phyloP scores from a whole-genome alignment of 2,797 vertebrate genomes.

The Pelodytes ibericus region DNA sequence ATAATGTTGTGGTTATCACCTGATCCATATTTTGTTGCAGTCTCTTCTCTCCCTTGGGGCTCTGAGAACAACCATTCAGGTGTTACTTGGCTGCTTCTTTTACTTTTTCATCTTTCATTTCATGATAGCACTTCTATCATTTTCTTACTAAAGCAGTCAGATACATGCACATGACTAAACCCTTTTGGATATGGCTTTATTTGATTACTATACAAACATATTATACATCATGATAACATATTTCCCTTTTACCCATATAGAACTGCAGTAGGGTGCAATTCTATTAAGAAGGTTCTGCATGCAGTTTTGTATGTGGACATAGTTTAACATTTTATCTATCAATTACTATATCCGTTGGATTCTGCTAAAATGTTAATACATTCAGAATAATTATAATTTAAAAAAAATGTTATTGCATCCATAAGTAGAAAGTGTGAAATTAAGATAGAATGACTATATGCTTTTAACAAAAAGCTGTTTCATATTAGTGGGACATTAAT shows the following conservation, averaged over 20 bases:
- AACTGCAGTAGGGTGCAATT: constrained; percentile 7
- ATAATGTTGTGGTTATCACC: too few species aligned
- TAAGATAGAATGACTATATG: constrained; percentile 57
- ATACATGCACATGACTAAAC: too few species aligned
- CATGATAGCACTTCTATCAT: too few species aligned
- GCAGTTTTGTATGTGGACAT: constrained; percentile 23
- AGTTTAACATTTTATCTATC: constrained; percentile 49
- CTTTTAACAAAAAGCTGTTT: constrained; percentile 69
- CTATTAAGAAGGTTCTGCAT: constrained; percentile 17
- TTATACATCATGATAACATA: constrained; percentile 3
- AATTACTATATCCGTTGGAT: constrained; percentile 49
- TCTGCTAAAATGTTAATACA: constrained; percentile 51
- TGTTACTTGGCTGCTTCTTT: too few species aligned
- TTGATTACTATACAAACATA: background rate
- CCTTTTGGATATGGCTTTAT: background rate
- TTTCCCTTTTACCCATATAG: constrained; percentile 6
- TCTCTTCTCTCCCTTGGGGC: too few species aligned
- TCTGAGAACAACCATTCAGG: too few species aligned
- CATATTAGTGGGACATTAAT: constrained; percentile 63
- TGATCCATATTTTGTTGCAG: too few species aligned
- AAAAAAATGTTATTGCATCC: constrained; percentile 46
- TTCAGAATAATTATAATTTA: constrained; percentile 54
- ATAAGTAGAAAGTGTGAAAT: constrained; percentile 55
- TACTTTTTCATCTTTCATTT: too few species aligned
- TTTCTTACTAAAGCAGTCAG: too few species aligned